phyloP scores from a whole-genome alignment of 2,797 vertebrate species.

The Peromyscus nudipes region DNA sequence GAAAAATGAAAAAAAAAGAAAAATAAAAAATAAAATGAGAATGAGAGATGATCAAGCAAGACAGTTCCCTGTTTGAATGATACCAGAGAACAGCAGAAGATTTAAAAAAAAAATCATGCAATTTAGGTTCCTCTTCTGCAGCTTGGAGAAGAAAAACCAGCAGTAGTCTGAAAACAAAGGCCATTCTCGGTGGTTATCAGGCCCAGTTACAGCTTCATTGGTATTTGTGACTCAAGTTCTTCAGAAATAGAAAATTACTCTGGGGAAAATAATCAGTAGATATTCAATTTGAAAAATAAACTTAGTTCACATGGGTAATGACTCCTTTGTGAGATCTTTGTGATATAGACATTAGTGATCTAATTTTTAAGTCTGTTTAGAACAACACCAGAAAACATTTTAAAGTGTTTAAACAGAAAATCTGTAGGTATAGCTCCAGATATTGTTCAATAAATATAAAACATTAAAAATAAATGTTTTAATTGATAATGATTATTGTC shows the following conservation, averaged over 20 bases:
- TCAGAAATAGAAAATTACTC: constrained; percentile 35
- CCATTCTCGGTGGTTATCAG: constrained; percentile 39
- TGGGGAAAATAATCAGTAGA: background rate
- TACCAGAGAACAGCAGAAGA: background rate
- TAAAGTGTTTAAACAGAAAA: background rate
- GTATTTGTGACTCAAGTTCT: background rate
- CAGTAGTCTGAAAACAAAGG: constrained; percentile 47
- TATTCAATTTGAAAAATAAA: constrained; percentile 16
- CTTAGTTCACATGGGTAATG: constrained; percentile 1
- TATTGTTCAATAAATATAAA: background rate
- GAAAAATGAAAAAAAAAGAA: too few relatives aligned
- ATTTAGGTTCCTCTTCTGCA: constrained; percentile 55
- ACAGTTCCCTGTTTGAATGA: constrained; percentile 29
- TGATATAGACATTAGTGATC: background rate
- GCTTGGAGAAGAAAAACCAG: constrained; percentile 57
- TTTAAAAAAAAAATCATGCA: constrained; percentile 49
- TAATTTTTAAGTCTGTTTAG: background rate
- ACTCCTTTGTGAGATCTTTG: background rate
- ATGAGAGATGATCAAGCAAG: constrained; percentile 51
- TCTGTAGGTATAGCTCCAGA: background rate
- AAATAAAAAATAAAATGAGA: background rate
- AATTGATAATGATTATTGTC: background rate
- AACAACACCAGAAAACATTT: background rate
- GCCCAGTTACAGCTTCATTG: constrained; percentile 62
- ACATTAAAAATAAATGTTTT: background rate